Conservation (phyloP, 1,140 invertebrate species). For the Pseudomyrmex flavicornis region DNA sequence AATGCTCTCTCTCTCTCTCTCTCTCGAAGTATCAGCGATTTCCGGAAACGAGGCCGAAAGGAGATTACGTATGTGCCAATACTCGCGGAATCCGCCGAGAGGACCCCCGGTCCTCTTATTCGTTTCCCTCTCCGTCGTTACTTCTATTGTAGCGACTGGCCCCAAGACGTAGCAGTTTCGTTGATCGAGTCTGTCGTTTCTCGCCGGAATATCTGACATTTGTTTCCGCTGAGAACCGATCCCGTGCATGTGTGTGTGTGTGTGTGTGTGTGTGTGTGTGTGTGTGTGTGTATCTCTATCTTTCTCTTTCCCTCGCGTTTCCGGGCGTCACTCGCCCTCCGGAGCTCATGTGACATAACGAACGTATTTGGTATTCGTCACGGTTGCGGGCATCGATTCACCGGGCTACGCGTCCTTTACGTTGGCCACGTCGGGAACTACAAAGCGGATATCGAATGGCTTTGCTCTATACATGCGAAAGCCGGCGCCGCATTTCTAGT, state of each 20-base stretch:
- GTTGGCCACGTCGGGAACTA: slow-evolving; percentile 10
- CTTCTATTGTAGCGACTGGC: neutral
- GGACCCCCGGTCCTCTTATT: slow-evolving; percentile 9
- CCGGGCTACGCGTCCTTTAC: slow-evolving; percentile 16
- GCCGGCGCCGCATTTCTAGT: slow-evolving; percentile 10
- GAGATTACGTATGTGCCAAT: slow-evolving; percentile 72
- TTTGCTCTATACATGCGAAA: neutral
- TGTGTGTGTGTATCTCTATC: too few species aligned
- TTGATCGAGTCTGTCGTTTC: slow-evolving; percentile 68
- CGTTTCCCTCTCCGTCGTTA: slow-evolving; percentile 10
- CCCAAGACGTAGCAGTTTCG: slow-evolving; percentile 48
- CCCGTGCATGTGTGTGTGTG: slow-evolving; percentile 7
- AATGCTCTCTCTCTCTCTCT: slow-evolving; percentile 11
- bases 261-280: too few species aligned
- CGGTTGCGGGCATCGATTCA: slow-evolving; percentile 29
- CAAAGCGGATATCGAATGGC: slow-evolving; percentile 48
- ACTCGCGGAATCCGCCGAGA: slow-evolving; percentile 50
- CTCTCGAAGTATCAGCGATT: slow-evolving; percentile 71
- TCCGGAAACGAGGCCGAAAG: slow-evolving; percentile 70
- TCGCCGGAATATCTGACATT: slow-evolving; percentile 73
- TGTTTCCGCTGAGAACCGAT: slow-evolving; percentile 71
- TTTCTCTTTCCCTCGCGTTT: too few species aligned
- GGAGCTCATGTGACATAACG: slow-evolving; percentile 66
- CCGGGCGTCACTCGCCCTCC: slow-evolving; percentile 11
- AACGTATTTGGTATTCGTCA: slow-evolving; percentile 69